Conservation (phyloP, 1,140 invertebrate genomes). For the Coboldia fuscipes region DNA sequence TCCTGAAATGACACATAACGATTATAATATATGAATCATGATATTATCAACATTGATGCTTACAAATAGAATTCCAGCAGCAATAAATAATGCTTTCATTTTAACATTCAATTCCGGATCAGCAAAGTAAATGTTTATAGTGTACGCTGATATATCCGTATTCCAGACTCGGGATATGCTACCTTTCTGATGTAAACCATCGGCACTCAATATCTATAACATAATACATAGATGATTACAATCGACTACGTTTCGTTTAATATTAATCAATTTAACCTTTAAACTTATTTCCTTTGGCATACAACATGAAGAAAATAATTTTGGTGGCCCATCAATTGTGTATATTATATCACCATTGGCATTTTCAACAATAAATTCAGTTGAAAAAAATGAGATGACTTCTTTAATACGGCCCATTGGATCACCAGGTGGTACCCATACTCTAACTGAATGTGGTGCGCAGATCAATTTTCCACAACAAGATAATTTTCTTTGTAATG, state of each 20-base stretch:
- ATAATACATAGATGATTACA: conserved; percentile 3
- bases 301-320: conserved; percentile 15
- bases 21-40: too few species aligned
- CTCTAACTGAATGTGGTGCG: too few species aligned
- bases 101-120: conserved; percentile 18
- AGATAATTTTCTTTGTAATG: conserved; percentile 30
- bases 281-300: conserved; percentile 24
- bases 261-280: conserved; percentile 14
- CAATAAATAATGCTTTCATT: conserved; percentile 24
- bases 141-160: conserved; percentile 23
- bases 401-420: conserved; percentile 23
- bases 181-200: conserved; percentile 18
- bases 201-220: conserved; percentile 20
- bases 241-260: neutral
- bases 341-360: conserved; percentile 19
- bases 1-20: too few species aligned
- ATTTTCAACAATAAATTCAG: conserved; percentile 22
- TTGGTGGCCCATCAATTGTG: conserved; percentile 22
- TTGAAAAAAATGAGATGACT: conserved; percentile 18
- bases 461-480: too few species aligned
- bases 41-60: too few species aligned
- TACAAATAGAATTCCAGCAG: conserved; percentile 27
- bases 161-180: conserved; percentile 27
- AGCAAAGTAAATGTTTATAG: conserved; percentile 25
- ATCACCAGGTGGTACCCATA: conserved; percentile 25